phyloP scores from a whole-genome alignment of 2,797 vertebrate species.

The Thripadectes ignobilis region DNA sequence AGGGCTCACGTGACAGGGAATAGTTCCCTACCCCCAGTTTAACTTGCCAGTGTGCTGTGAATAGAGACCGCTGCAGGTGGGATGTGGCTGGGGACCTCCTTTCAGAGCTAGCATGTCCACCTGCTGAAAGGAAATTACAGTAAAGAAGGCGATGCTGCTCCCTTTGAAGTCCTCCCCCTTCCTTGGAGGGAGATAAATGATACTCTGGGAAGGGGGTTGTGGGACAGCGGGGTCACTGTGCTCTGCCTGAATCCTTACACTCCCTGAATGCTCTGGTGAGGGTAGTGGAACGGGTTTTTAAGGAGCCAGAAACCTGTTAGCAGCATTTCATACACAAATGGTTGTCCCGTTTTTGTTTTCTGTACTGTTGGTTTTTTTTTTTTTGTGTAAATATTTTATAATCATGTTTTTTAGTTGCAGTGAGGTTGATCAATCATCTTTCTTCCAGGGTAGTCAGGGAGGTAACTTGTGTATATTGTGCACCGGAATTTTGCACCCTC shows the following conservation, averaged over 20 bases:
- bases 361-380: slow-evolving; percentile 62
- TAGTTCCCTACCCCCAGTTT: slow-evolving; percentile 15
- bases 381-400: slow-evolving; percentile 79
- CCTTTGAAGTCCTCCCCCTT: neutral
- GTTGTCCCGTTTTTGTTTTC: slow-evolving; percentile 65
- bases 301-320: slow-evolving; percentile 23
- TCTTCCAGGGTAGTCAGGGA: slow-evolving; percentile 56
- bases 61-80: neutral
- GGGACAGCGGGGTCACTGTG: neutral
- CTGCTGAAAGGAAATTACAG: neutral
- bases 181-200: neutral
- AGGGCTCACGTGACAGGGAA: neutral
- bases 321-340: slow-evolving; percentile 52
- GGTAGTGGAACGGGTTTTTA: slow-evolving; percentile 41
- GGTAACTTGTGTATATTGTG: neutral
- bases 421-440: slow-evolving; percentile 68
- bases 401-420: slow-evolving; percentile 74
- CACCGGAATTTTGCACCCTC: slow-evolving; percentile 47
- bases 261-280: slow-evolving; percentile 41
- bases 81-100: neutral
- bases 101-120: neutral
- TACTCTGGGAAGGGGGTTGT: neutral
- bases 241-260: slow-evolving; percentile 23
- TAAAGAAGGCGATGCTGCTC: neutral
- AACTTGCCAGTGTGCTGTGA: slow-evolving; percentile 16